phyloP scores from a whole-genome alignment of 2,113 vertebrate genomes.

The Sterrhoptilus dennistouni region DNA sequence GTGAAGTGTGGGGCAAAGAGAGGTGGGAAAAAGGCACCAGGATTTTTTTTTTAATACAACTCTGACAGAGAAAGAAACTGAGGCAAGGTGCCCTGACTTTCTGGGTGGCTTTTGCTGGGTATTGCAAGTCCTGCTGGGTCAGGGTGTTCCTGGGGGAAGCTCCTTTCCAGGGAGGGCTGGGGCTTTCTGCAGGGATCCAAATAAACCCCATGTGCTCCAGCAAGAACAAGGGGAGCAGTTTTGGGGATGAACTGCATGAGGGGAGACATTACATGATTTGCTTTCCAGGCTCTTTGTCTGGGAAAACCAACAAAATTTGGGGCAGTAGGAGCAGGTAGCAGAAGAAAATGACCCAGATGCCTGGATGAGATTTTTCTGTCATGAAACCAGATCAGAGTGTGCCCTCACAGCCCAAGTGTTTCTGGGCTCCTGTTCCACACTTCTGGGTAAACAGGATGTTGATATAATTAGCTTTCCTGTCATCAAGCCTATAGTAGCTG shows the following conservation, averaged over 20 bases:
- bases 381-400: neutral
- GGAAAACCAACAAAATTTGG: neutral
- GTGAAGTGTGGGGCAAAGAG: neutral
- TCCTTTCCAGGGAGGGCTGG: neutral
- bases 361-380: neutral
- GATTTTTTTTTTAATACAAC: neutral
- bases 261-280: rapidly evolving
- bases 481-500: conserved; percentile 29
- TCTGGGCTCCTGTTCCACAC: neutral
- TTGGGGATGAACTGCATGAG: rapidly evolving
- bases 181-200: neutral
- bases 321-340: neutral
- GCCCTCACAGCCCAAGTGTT: neutral
- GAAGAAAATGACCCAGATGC: neutral
- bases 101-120: neutral
- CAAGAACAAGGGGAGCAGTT: neutral
- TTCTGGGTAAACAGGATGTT: conserved; percentile 58
- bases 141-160: neutral
- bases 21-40: neutral
- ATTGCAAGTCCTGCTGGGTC: neutral
- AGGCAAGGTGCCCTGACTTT: neutral
- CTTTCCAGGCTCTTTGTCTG: neutral
- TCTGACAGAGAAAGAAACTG: neutral
- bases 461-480: conserved; percentile 65
- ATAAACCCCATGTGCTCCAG: neutral